A percentile compares a stretch with the other conserved stretches of the same genome.
phyloP scores from a whole-genome alignment of 2,888 invertebrate genomes.

The Ophioninae sp. region DNA sequence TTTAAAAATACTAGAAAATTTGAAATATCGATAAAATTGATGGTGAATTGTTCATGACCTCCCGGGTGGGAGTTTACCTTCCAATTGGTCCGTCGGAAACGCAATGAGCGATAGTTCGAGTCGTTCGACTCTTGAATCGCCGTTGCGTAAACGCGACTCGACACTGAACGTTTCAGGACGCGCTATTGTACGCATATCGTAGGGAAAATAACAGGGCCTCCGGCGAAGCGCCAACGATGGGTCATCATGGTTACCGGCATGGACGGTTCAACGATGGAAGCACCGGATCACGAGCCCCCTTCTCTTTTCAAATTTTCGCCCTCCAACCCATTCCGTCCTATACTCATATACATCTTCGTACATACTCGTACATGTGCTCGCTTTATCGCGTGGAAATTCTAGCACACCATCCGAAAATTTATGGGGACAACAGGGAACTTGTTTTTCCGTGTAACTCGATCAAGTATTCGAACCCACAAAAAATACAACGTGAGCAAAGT shows the following conservation, averaged over 20 bases:
- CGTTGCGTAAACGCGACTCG: slow-evolving; percentile 37
- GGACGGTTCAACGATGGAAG: slow-evolving; percentile 38
- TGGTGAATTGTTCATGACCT: background rate
- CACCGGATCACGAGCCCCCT: slow-evolving; percentile 31
- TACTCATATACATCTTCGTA: background rate
- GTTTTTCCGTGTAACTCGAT: slow-evolving; percentile 6
- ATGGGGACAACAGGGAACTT: slow-evolving; percentile 4
- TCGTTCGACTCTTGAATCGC: background rate
- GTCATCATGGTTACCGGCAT: slow-evolving; percentile 32
- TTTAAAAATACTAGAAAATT: background rate
- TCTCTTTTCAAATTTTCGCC: slow-evolving; percentile 37
- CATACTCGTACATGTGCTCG: no score
- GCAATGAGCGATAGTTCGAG: slow-evolving; percentile 10
- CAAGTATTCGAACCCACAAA: slow-evolving; percentile 28
- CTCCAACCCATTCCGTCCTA: slow-evolving; percentile 10
- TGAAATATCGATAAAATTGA: background rate
- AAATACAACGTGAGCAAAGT: no score
- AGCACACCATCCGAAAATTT: slow-evolving; percentile 10
- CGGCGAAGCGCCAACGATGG: slow-evolving; percentile 31
- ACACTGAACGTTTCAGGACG: slow-evolving; percentile 34
- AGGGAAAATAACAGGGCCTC: slow-evolving; percentile 38
- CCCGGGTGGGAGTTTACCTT: background rate
- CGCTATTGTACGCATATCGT: slow-evolving; percentile 1
- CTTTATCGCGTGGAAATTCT: background rate
- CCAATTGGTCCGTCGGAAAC: background rate